Evolutionary conservation across 2,113 vertebrate genomes (phyloP), one percentile per base, ranked within the genome.

Genomic region (Cinclus mexicanus): DNA sequence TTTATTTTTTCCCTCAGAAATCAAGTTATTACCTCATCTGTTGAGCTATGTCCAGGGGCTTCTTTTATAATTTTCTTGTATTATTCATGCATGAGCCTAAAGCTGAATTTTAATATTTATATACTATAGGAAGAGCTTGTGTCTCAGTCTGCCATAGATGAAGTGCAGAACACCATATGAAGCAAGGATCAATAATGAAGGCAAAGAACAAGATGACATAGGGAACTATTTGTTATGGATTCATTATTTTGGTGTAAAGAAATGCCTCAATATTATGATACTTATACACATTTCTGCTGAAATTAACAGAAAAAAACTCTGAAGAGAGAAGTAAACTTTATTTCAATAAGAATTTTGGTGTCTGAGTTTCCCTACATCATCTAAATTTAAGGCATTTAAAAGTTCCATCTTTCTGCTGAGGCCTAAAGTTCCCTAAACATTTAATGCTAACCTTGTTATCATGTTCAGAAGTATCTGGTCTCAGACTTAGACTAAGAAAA

Each of bases 31-130:
- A 35, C 26, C 26, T 89, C 52, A 61, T 85, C 31, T 69, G 31
- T 76, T 79, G 37, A 79, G 13, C 28, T 61, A n/a, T 76, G 75
- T 91, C 75, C 41, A 80, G n/a, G 12, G 50, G 53, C 70, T 65
- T 57, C 57, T 83, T 22, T 87, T 74, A 25, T 33, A 28, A 75
- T 94, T 82, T 93, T 85, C 35, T 71, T 80, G 6, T n/a, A 61
- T 90, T 93, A 81, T 77, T 86, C 63, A 74, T 92, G 46, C 53
- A 49, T 77, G 7, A 92, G 14, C 42, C 16, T 39, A 57, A 70
- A 83, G 29, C 19, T 83, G 75, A 80, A 90, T 95, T 84, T 64
- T 63, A 65, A 47, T 92, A 42, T 83, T 94, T 93, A 61, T 65
- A 57, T 31, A 20, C 20, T 26, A 35, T 44, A 50, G 35, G 31